phyloP scores from a whole-genome alignment of 2,113 vertebrate genomes.

The Pedetes capensis region DNA sequence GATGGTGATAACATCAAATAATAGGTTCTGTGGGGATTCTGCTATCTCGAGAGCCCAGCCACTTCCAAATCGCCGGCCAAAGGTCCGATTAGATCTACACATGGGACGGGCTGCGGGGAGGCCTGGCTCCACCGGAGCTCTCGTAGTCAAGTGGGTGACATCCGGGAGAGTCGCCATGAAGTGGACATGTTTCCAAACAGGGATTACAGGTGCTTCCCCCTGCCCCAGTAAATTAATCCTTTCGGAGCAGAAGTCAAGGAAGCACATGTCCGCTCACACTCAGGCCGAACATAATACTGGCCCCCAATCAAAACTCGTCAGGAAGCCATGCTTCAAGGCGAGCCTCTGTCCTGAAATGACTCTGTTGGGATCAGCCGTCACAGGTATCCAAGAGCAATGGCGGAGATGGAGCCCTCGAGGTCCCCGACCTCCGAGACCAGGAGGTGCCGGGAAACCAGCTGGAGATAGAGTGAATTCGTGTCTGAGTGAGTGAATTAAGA shows the following conservation, averaged over 20 bases:
- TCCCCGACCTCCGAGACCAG: neutral
- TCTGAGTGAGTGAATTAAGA: neutral
- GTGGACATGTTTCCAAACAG: conserved; percentile 65
- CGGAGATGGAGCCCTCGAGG: neutral
- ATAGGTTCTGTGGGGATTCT: neutral
- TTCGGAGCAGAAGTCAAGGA: conserved; percentile 54
- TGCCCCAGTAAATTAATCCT: conserved; percentile 64
- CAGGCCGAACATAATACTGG: conserved; percentile 64
- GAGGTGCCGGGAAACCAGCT: neutral
- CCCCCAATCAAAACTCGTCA: conserved; percentile 55
- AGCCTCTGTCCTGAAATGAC: conserved; percentile 70
- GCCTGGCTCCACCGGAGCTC: neutral
- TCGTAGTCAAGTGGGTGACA: conserved; percentile 31
- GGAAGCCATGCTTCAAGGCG: conserved; percentile 68
- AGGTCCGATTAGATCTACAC: neutral
- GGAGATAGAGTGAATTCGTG: neutral
- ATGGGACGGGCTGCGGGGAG: neutral
- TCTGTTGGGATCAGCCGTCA: neutral
- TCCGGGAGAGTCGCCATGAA: conserved; percentile 46
- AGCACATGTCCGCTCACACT: conserved; percentile 46
- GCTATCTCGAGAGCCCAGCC: conserved; percentile 22
- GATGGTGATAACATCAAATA: conserved; percentile 5
- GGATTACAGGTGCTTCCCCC: conserved; percentile 76
- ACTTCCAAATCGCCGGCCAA: conserved; percentile 48
- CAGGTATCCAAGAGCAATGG: conserved; percentile 29